Evolutionary conservation across 2,113 vertebrate species (phyloP), one percentile per base, ranked within the genome.

Genomic region (Montifringilla adamsi): DNA sequence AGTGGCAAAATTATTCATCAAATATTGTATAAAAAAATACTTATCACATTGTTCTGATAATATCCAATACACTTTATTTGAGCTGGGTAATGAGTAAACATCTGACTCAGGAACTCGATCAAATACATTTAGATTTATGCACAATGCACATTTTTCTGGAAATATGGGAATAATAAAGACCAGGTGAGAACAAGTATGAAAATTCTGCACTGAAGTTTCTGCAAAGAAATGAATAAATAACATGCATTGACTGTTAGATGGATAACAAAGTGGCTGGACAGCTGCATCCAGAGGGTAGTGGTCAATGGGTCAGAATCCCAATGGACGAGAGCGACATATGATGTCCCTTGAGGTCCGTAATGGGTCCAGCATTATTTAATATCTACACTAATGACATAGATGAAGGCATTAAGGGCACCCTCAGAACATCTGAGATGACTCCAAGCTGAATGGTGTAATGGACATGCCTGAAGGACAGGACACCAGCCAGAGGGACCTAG

Each of bases 371-470:
- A 27, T 46, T 69, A 46, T 16, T 62, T 55, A 47, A n/a, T 47
- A 17, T 7, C 6, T 55, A 37, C 5, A 24, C 55, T 55, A 41
- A 26, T 63, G 20, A 41, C 30, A 35, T 16, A 20, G 7, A 21
- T 41, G n/a, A 55, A 55, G 28, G 16, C 5, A n/a, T 10, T 18
- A 9, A 46, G 6, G 70, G 23, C 13, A 41, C n/a, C 24, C 15
- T 63, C 7, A 63, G 41, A 9, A 47, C 7, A 55, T 26, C 26
- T 30, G 14, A 63, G n/a, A 30, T 70, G 6, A 41, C n/a, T n/a
- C 7, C 23, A n/a, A 63, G 20, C 13, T 63, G 24, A 63, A 31
- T 30, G 20, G 7, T 63, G 30, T 0, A 0, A 7, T 30, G 41
- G 13, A n/a, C n/a, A 47, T 1, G 3, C 20, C 24, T n/a, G 49